phyloP scores from a whole-genome alignment of 2,113 vertebrate species.

The Cebidichthys violaceus region DNA sequence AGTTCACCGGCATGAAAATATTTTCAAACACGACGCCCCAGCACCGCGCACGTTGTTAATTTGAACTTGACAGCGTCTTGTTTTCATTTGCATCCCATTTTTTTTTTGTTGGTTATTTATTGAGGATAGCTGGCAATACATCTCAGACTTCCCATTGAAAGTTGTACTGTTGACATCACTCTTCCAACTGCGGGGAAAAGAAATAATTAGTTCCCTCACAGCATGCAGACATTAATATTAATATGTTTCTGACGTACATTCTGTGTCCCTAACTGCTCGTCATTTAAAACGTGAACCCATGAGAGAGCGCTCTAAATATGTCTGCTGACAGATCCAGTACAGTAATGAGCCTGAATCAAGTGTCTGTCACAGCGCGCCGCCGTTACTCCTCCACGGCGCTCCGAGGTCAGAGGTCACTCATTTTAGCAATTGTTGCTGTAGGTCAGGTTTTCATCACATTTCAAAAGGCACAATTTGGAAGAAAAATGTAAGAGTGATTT shows the following conservation, averaged over 20 bases:
- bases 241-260: constrained; percentile 69
- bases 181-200: constrained; percentile 56
- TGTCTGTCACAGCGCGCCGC: constrained; percentile 67
- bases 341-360: constrained; percentile 81
- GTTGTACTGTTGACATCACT: constrained; percentile 70
- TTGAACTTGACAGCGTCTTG: constrained; percentile 64
- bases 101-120: too few species aligned
- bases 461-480: constrained; percentile 64
- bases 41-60: constrained; percentile 46
- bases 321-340: constrained; percentile 72
- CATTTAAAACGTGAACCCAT: constrained; percentile 75
- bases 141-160: constrained; percentile 63
- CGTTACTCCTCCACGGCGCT: constrained; percentile 63
- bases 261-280: constrained; percentile 75
- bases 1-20: constrained; percentile 58
- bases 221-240: constrained; percentile 80
- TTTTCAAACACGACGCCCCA: constrained; percentile 44
- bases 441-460: constrained; percentile 63
- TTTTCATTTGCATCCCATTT: constrained; percentile 43
- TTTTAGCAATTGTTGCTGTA: constrained; percentile 69
- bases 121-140: constrained; percentile 43
- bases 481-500: constrained; percentile 65
- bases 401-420: constrained; percentile 75
- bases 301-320: constrained; percentile 78
- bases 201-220: constrained; percentile 81